Percentiles rank a stretch among this genome's conserved stretches.
Conservation (phyloP, 2,888 invertebrate genomes). For the Tinea trinotella region DNA sequence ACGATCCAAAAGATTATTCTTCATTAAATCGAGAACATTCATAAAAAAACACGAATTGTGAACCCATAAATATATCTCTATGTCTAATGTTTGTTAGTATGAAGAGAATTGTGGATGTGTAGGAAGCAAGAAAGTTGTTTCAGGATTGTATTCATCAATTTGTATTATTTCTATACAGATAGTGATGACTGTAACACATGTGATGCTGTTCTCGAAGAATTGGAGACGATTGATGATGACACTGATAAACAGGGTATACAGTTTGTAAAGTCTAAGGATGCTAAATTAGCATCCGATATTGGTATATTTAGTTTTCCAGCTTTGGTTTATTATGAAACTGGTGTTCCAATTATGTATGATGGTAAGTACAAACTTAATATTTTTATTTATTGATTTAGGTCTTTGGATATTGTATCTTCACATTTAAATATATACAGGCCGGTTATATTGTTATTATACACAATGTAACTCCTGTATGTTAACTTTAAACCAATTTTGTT, state of each 20-base stretch:
- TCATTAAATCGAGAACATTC: too few species aligned
- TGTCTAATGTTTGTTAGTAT: too few species aligned
- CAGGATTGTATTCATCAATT: neutral
- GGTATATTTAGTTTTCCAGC: conserved; percentile 94
- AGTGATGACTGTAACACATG: conserved; percentile 90
- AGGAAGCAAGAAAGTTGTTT: too few species aligned
- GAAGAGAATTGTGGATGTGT: too few species aligned
- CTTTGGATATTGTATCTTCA: too few species aligned
- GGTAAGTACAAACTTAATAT: conserved; percentile 74
- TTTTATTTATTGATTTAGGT: neutral
- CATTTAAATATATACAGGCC: too few species aligned
- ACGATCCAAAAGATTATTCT: too few species aligned
- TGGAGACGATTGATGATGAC: conserved; percentile 94
- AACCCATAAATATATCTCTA: too few species aligned
- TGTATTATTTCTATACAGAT: conserved; percentile 61
- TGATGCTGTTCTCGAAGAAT: conserved; percentile 85
- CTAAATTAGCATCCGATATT: conserved; percentile 90
- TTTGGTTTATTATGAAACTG: conserved; percentile 93
- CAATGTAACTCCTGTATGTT: too few species aligned
- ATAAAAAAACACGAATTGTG: too few species aligned
- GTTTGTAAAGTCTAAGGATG: conserved; percentile 93
- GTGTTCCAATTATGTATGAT: conserved; percentile 94
- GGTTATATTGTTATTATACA: too few species aligned
- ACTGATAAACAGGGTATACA: conserved; percentile 94
- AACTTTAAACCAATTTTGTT: too few species aligned